These are phyloP conservation scores for Hirtodrosophila confusa DNA, from an alignment of 2,888 invertebrate species.

Conservation along the genomic window DNA sequence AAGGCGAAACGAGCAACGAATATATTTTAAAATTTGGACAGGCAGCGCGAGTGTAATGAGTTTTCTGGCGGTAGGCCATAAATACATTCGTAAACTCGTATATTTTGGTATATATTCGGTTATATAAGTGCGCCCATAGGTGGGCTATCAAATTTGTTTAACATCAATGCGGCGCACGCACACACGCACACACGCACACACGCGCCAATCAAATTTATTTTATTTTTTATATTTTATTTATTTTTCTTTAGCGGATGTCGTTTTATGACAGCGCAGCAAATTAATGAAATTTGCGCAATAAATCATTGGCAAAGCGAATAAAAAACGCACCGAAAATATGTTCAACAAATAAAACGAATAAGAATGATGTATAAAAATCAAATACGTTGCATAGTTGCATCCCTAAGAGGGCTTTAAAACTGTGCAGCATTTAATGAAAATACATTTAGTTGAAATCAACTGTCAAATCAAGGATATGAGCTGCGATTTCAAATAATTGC, in stretches of 20 bases:
- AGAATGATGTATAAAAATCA: constrained; percentile 19
- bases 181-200: constrained; percentile 39
- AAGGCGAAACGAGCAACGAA: constrained; percentile 24
- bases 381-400: constrained; percentile 8
- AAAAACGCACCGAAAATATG: constrained; percentile 32
- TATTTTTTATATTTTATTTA: constrained; percentile 35
- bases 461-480: not conserved
- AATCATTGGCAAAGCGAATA: constrained; percentile 56
- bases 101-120: constrained; percentile 21
- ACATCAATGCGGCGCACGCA: constrained; percentile 53
- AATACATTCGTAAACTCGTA: constrained; percentile 48
- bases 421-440: constrained; percentile 6
- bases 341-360: constrained; percentile 42
- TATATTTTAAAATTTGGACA: constrained; percentile 66
- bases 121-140: constrained; percentile 49
- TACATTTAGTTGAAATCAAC: constrained; percentile 1
- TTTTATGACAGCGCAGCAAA: constrained; percentile 74
- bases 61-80: constrained; percentile 59
- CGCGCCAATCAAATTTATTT: constrained; percentile 73
- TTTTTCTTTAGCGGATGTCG: constrained; percentile 24
- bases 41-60: constrained; percentile 61
- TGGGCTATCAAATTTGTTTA: constrained; percentile 75
- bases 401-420: constrained; percentile 14
- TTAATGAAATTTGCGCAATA: constrained; percentile 72
- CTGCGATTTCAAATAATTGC: too few species aligned